A percentile compares a stretch with the other conserved stretches of the same genome.
phyloP scores from a whole-genome alignment of 1,140 invertebrate species.

The Goniozus legneri region DNA sequence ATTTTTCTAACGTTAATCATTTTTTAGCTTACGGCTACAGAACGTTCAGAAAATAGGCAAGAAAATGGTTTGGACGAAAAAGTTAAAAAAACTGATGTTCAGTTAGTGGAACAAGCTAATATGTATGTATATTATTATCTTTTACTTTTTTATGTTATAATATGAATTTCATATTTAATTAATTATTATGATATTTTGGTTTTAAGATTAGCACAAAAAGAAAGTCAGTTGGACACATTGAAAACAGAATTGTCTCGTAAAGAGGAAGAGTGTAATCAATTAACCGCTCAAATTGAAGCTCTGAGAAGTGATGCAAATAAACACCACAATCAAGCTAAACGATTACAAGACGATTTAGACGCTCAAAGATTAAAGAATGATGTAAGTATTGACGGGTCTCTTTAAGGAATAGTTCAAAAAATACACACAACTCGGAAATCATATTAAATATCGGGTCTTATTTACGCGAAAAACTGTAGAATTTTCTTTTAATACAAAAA shows the following conservation, averaged over 20 bases:
- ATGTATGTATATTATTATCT: slow-evolving; percentile 24
- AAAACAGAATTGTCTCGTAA: slow-evolving; percentile 39
- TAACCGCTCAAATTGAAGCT: slow-evolving; percentile 45
- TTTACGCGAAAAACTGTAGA: too few species aligned
- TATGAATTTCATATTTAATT: slow-evolving; percentile 2
- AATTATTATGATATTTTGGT: slow-evolving; percentile 1
- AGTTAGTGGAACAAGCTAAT: slow-evolving; percentile 31
- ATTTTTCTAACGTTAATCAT: slow-evolving; percentile 5
- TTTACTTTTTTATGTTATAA: background rate
- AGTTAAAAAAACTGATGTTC: slow-evolving; percentile 29
- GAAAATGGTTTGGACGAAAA: slow-evolving; percentile 57
- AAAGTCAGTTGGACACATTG: slow-evolving; percentile 40
- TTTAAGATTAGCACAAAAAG: slow-evolving; percentile 39
- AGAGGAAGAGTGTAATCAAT: slow-evolving; percentile 49
- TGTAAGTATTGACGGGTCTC: slow-evolving; percentile 57
- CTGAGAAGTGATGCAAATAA: slow-evolving; percentile 36
- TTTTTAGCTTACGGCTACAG: slow-evolving; percentile 24
- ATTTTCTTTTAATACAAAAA: too few species aligned
- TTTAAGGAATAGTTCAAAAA: too few species aligned
- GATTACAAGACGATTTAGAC: slow-evolving; percentile 60
- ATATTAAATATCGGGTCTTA: too few species aligned
- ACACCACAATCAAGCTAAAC: slow-evolving; percentile 29
- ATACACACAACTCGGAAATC: too few species aligned
- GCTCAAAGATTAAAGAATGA: slow-evolving; percentile 72
- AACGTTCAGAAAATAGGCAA: too few species aligned